A percentile compares a stretch with the other conserved stretches of the same genome.
These are phyloP conservation scores for Drosophila simulans DNA, from an alignment of 1,140 invertebrate species.

Conservation along the genomic window DNA sequence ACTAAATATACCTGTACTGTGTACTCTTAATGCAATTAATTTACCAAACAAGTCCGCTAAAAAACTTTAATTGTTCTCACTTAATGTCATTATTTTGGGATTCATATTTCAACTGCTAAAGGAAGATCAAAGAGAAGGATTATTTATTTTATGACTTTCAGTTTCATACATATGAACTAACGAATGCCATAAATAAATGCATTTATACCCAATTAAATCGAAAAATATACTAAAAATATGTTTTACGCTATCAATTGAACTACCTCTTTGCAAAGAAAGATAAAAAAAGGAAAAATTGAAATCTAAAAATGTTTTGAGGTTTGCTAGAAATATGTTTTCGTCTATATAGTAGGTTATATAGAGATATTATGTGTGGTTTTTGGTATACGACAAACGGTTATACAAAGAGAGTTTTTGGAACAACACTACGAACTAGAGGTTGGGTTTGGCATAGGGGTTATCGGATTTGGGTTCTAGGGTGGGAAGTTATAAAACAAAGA, in stretches of 20 bases:
- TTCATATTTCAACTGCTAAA: conserved; percentile 55
- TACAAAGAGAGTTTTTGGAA: conserved; percentile 52
- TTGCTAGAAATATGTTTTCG: conserved; percentile 38
- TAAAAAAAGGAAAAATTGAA: conserved; percentile 20
- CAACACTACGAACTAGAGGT: conserved; percentile 62
- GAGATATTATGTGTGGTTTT: conserved; percentile 54
- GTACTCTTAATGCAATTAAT: conserved; percentile 49
- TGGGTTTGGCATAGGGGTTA: conserved; percentile 10
- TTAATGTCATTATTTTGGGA: conserved; percentile 27
- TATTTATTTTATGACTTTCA: conserved; percentile 51
- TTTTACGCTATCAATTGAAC: conserved; percentile 27
- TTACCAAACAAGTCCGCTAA: conserved; percentile 69
- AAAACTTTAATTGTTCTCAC: conserved; percentile 28
- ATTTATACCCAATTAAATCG: conserved; percentile 41
- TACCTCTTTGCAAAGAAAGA: conserved; percentile 34
- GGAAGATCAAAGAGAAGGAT: conserved; percentile 62
- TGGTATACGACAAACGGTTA: conserved; percentile 60
- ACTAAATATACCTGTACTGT: conserved; percentile 42
- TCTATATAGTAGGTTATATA: conserved; percentile 44
- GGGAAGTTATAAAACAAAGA: conserved; percentile 18
- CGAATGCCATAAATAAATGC: conserved; percentile 57
- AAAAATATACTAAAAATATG: conserved; percentile 46
- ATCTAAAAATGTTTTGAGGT: conserved; percentile 33
- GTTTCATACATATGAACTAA: conserved; percentile 54
- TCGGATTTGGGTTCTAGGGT: neutral